Percentiles rank a stretch among this genome's conserved stretches.
These are phyloP conservation scores for Danio aesculapii DNA, from an alignment of 2,797 vertebrate genomes.

Conservation along the genomic window DNA sequence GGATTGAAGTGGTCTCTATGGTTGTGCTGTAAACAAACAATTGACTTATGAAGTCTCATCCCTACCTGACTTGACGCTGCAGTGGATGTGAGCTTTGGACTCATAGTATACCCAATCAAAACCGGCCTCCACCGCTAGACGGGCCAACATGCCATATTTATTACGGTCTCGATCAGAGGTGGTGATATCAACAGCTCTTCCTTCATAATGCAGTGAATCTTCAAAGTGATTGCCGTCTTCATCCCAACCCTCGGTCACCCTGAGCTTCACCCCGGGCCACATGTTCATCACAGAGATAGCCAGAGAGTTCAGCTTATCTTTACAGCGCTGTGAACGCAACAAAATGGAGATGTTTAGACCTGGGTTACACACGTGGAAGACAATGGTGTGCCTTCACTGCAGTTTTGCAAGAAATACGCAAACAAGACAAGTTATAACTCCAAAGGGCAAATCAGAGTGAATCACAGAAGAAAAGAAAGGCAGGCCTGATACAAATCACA, in stretches of 20 bases:
- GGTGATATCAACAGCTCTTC: slow-evolving; percentile 95
- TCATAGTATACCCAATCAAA: slow-evolving; percentile 99
- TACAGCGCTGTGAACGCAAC: slow-evolving; percentile 86
- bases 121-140: slow-evolving; percentile 95
- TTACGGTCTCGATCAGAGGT: slow-evolving; percentile 94
- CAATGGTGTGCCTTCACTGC: slow-evolving; percentile 8
- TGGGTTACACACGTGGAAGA: slow-evolving; percentile 41
- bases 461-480: not conserved
- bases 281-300: slow-evolving; percentile 99
- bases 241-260: slow-evolving; percentile 98
- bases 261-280: slow-evolving; percentile 96
- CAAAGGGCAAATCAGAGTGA: slow-evolving; percentile 25
- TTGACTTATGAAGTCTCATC: not conserved
- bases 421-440: slow-evolving; percentile 30
- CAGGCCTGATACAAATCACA: not conserved
- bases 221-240: slow-evolving; percentile 97
- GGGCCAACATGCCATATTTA: slow-evolving; percentile 96
- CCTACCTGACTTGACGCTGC: slow-evolving; percentile 97
- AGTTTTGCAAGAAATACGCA: slow-evolving; percentile 32
- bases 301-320: slow-evolving; percentile 96
- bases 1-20: too few relatives aligned
- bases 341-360: slow-evolving; percentile 22
- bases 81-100: slow-evolving; percentile 97
- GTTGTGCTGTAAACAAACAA: not conserved
- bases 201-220: slow-evolving; percentile 97